phyloP scores from a whole-genome alignment of 2,113 vertebrate genomes.

The Gambusia holbrooki region DNA sequence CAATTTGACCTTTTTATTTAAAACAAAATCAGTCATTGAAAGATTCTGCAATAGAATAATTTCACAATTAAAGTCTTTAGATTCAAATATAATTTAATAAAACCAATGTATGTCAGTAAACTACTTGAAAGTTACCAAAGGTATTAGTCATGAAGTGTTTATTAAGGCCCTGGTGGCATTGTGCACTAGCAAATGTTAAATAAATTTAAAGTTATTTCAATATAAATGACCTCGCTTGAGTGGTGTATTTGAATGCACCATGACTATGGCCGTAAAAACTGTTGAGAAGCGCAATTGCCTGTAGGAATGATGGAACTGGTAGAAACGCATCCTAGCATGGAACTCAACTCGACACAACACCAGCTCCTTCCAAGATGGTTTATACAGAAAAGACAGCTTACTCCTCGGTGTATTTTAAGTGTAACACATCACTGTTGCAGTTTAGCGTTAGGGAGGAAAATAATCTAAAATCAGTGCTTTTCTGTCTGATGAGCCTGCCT shows the following conservation, averaged over 20 bases:
- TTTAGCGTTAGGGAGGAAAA: no score
- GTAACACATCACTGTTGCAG: not conserved
- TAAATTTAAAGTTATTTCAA: not conserved
- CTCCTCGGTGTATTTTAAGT: not conserved
- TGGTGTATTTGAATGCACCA: not conserved
- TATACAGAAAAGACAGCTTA: not conserved
- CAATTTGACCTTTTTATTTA: no score
- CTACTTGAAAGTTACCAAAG: not conserved
- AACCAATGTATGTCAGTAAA: not conserved
- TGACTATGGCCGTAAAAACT: not conserved
- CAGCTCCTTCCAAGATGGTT: slow-evolving; percentile 20
- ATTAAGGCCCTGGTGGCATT: no score
- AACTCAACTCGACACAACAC: no score
- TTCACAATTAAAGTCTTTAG: no score
- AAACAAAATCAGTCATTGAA: no score
- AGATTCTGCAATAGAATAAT: no score
- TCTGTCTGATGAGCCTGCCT: no score
- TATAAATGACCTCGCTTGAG: not conserved
- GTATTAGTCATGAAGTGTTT: no score
- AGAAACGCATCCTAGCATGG: no score
- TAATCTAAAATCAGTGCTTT: no score
- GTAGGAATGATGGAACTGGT: not conserved
- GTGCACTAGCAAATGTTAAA: not conserved
- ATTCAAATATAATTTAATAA: not conserved
- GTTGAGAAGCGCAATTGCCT: not conserved